Evolutionary conservation across 2,888 invertebrate genomes (phyloP), one percentile per base, ranked within the genome.

Genomic region (Acanthosepion lycidas): DNA sequence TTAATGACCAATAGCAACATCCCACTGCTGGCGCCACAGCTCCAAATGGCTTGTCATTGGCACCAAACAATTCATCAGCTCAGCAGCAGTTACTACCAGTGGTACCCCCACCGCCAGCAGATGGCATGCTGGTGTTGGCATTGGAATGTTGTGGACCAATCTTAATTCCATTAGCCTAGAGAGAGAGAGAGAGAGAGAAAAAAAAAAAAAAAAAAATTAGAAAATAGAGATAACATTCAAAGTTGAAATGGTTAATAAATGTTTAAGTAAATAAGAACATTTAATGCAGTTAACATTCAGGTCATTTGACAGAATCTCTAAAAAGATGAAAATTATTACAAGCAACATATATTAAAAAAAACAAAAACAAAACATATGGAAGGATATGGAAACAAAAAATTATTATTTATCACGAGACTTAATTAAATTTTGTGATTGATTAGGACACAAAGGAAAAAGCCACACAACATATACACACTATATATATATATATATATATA

Each of bases 141-240:
- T 99, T 99, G 95, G 99, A 99, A 98, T 99, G 99, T 98, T 99
- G 99, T 95, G 99, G 99, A 94, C 99, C 99, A 97, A 99, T 99
- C 98, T 99, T 99, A 97, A 99, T 99, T 97, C 99, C 99, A 98
- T 99, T 99, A 96, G 99, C 99, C 99, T 99, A 97, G 48, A 98
- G 98, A 91, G 91, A 33, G 33, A 33, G n/a, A n/a, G n/a, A n/a
- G 92, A 92, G 93, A 64, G 92, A 94, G 94, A 95, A n/a, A n/a
- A 42, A 92, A 26, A 9, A 78, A 49, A 59, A 9, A 92, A 92
- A 48, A 15, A 92, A 12, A 51, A 5, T 51, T 12, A 51, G 8
- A 78, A 78, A 42, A 42, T 9, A n/a, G 9, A 8, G 15, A n/a
- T n/a, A 12, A n/a, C 15, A 78, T n/a, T n/a, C 12, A n/a, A 78